Evolutionary conservation across 2,797 vertebrate genomes (phyloP).

Genomic region (Moxostoma hubbsi): DNA sequence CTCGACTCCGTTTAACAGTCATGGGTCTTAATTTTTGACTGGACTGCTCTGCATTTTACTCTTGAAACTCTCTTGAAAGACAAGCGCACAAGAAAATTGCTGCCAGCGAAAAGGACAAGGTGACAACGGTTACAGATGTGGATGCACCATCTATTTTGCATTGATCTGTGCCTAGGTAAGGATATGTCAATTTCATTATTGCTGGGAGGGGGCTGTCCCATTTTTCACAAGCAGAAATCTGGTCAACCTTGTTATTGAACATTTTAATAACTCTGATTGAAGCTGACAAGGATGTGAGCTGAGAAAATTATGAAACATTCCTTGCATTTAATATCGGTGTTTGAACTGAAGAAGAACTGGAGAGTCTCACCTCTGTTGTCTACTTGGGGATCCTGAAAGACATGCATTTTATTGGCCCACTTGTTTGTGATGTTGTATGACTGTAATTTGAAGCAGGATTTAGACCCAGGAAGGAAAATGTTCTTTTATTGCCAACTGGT

Average conservation of each 20-base stretch:
- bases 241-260: background rate
- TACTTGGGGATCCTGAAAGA: slow-evolving; percentile 18
- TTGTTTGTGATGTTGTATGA: slow-evolving; percentile 32
- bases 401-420: slow-evolving; percentile 35
- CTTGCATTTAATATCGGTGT: slow-evolving; percentile 23
- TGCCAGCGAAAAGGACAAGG: too few species aligned
- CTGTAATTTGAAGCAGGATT: slow-evolving; percentile 48
- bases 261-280: slow-evolving; percentile 53
- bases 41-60: too few species aligned
- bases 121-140: too few species aligned
- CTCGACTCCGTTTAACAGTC: too few species aligned
- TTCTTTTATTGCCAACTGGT: slow-evolving; percentile 54
- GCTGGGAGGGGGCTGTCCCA: too few species aligned
- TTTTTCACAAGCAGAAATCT: too few species aligned
- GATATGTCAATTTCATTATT: too few species aligned
- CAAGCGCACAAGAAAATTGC: slow-evolving; percentile 34
- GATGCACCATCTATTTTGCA: too few species aligned
- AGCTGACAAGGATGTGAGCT: slow-evolving; percentile 9
- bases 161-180: too few species aligned
- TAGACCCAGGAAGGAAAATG: slow-evolving; percentile 39
- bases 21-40: too few species aligned
- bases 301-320: slow-evolving; percentile 33
- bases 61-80: too few species aligned
- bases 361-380: slow-evolving; percentile 48
- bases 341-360: slow-evolving; percentile 24